Evolutionary conservation across 2,888 invertebrate genomes (phyloP).

Genomic region (Leptopilina syphax): DNA sequence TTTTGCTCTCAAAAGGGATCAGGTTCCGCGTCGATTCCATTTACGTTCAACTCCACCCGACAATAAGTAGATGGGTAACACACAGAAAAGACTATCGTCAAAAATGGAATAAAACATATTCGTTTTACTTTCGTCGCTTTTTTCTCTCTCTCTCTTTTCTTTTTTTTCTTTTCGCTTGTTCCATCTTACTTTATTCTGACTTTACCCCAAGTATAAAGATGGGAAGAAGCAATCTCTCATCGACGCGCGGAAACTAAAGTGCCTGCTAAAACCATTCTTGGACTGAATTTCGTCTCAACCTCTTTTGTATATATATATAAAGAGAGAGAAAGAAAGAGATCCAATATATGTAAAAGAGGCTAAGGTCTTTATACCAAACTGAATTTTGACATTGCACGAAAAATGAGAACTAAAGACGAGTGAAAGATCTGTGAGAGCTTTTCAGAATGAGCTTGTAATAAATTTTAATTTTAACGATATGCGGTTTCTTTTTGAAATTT

Average conservation of each 20-base stretch:
- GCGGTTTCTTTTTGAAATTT: no score
- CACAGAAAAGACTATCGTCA: slow-evolving; percentile 21
- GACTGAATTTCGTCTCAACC: slow-evolving; percentile 21
- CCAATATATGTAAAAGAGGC: slow-evolving; percentile 61
- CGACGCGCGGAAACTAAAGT: slow-evolving; percentile 41
- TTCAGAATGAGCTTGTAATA: slow-evolving; percentile 37
- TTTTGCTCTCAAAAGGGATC: slow-evolving; percentile 22
- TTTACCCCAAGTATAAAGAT: slow-evolving; percentile 9
- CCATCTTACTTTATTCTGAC: background rate
- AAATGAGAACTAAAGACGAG: slow-evolving; percentile 10
- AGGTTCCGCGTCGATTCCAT: slow-evolving; percentile 26
- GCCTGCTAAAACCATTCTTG: slow-evolving; percentile 46
- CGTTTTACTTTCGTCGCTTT: background rate
- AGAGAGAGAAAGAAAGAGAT: background rate
- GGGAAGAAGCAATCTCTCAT: slow-evolving; percentile 40
- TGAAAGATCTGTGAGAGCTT: slow-evolving; percentile 1
- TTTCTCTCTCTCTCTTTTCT: background rate
- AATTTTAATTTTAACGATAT: background rate
- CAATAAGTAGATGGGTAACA: slow-evolving; percentile 22
- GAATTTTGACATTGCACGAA: slow-evolving; percentile 53
- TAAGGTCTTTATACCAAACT: slow-evolving; percentile 64
- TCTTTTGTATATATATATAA: no score
- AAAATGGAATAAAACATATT: slow-evolving; percentile 23
- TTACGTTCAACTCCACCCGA: slow-evolving; percentile 20
- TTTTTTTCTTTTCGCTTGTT: background rate